Evolutionary conservation across 2,888 invertebrate genomes (phyloP), one percentile per base, ranked within the genome.

Genomic region (Lasioglossum figueresi): DNA sequence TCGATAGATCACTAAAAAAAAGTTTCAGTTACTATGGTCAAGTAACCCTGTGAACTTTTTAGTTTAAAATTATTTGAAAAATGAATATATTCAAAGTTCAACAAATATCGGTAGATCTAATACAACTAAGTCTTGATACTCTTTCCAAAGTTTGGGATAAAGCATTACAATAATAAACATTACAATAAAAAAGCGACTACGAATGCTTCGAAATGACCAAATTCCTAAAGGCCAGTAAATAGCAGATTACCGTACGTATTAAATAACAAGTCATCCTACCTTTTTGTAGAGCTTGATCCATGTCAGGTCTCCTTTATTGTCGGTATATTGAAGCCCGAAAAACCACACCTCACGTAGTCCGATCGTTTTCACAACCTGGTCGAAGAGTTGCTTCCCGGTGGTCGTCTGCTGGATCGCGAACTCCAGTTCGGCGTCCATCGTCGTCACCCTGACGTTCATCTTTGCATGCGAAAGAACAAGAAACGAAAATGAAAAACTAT

Each of bases 361-460:
- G 95, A 99, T 99, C 92, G 99, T 99, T 96, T 99, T 99, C 93
- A 99, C 99, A 93, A 99, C 99, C 96, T 99, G 99, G 96, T 99
- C 99, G 96, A 99, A 99, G 88, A 99, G 97, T 96, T 99, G 99
- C 96, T 99, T 99, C 95, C 99, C 99, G 92, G 99, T 99, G 93
- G 99, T 99, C 95, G 98, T 99, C 95, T 98, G 98, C 97, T 99
- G 99, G 97, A 99, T 99, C 96, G 99, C 99, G 97, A 99, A 99
- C 97, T 99, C 99, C 97, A 99, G 97, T 97, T 99, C 99, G 96
- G 99, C 99, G 97, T 99, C 99, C 99, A 99, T 99, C 95, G 99
- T 99, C 96, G 99, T 99, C 96, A 99, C 99, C 96, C 99, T 98
- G 95, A 99, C 99, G 97, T 99, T 99, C 97, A 99, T 98, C 98